These are phyloP conservation scores for Reinhardtius hippoglossoides DNA, from an alignment of 2,113 vertebrate species.

Conservation along the genomic window DNA sequence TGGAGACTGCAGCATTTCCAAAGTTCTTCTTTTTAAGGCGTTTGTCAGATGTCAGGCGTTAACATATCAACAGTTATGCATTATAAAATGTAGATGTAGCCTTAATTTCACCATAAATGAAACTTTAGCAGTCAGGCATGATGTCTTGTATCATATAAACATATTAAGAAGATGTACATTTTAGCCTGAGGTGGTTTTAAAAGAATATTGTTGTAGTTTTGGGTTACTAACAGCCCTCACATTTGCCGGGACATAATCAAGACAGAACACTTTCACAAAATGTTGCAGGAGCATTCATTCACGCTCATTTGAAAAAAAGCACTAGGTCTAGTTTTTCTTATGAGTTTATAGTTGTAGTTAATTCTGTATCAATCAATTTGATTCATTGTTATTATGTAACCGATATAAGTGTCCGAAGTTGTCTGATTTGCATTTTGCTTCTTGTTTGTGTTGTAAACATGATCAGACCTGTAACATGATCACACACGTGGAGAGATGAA, in stretches of 20 bases:
- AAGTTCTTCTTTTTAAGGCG: no score
- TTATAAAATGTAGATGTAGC: no score
- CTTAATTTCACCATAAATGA: no score
- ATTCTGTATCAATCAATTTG: not conserved
- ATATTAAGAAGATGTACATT: no score
- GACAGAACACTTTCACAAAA: slow-evolving; percentile 15
- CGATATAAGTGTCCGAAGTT: slow-evolving; percentile 9
- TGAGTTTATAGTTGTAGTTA: not conserved
- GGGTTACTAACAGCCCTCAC: slow-evolving; percentile 1
- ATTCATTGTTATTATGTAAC: slow-evolving; percentile 3
- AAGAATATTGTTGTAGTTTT: slow-evolving; percentile 11
- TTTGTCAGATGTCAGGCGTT: no score
- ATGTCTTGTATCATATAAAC: no score
- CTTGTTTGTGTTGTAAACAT: slow-evolving; percentile 24
- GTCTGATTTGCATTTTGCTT: not conserved
- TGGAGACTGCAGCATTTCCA: no score
- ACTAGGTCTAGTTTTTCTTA: slow-evolving; percentile 3
- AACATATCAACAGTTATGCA: no score
- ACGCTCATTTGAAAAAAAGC: not conserved
- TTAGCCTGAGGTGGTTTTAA: no score
- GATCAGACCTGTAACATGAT: slow-evolving; percentile 31
- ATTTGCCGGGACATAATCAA: slow-evolving; percentile 18
- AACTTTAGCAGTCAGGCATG: no score
- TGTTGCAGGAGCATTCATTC: not conserved
- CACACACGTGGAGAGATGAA: slow-evolving; percentile 21